These are phyloP conservation scores for Phaenicophaeus curvirostris DNA, from an alignment of 2,797 vertebrate species.

Conservation along the genomic window DNA sequence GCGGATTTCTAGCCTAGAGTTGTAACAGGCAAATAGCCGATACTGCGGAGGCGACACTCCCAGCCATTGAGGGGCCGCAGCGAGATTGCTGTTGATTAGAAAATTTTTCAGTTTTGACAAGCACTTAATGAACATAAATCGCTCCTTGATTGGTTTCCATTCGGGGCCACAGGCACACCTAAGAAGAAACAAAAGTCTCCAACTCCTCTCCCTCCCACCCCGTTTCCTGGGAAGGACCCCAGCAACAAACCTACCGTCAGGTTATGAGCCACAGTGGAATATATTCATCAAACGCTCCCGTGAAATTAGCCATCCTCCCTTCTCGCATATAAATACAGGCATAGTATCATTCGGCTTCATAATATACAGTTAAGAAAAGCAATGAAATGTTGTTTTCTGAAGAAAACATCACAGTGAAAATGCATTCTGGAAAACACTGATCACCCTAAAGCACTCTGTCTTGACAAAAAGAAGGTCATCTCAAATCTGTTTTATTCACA, in stretches of 20 bases:
- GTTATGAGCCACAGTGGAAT: constrained; percentile 32
- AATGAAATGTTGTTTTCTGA: not conserved
- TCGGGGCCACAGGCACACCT: constrained; percentile 80
- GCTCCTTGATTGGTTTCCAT: constrained; percentile 81
- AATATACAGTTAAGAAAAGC: not conserved
- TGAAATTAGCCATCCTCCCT: constrained; percentile 12
- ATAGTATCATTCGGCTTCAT: not conserved
- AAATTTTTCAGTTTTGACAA: constrained; percentile 89
- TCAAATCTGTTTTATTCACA: not conserved
- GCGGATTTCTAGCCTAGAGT: constrained; percentile 82
- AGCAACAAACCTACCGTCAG: not conserved
- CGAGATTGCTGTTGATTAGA: constrained; percentile 83
- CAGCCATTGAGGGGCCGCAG: constrained; percentile 77
- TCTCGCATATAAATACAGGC: not conserved
- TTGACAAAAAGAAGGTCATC: not conserved
- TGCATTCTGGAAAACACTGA: not conserved
- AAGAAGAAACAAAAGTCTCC: constrained; percentile 38
- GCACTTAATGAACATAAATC: constrained; percentile 86
- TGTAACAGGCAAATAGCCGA: constrained; percentile 80
- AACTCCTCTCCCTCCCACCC: not conserved
- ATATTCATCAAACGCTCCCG: constrained; percentile 53
- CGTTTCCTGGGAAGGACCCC: not conserved
- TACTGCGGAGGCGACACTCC: constrained; percentile 75
- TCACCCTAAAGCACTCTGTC: not conserved
- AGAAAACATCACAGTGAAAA: not conserved